Base-by-base conservation (phyloP, 2,797 vertebrate genomes). In the Coregonus ussuriensis region DNA sequence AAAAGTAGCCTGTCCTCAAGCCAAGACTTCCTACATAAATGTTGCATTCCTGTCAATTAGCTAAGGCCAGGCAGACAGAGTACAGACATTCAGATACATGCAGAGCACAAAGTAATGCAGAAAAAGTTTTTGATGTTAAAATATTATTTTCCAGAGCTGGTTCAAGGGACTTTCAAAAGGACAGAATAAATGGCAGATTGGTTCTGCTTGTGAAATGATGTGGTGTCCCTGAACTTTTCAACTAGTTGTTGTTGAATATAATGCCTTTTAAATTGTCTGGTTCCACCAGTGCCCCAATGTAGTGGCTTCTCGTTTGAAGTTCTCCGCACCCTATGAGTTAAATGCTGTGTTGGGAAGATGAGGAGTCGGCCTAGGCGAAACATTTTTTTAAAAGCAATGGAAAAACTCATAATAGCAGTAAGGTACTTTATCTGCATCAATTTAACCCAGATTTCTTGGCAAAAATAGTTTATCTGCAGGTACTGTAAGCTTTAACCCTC, bases 171-270 rank as follows among this genome's bases (percentile, higher is more conserved):
- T 51, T 33, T 11, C 29, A 18, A 77, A 53, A n/a, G 74, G 66
- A 77, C 67, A 74, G 53, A 81, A 77, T 67, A 77, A 65, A 83
- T 80, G 68, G 76, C 6, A 1, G 70, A 90, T 83, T 74, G 79
- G 86, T 87, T 90, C 74, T 63, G 82, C 78, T 78, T 84, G 85
- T 85, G 79, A 77, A 81, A 82, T 16, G 35, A 82, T 25, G 6
- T 69, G 1, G 79, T 68, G 79, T 72, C 82, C 82, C 78, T 79
- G 79, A 89, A 87, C 89, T 83, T 87, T 83, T 85, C 83, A 81
- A 73, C 80, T 63, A n/a, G 37, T 66, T 71, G 52, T 80, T 85
- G 74, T 5, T 47, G 53, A 78, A 74, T 74, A 6, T 66, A 47
- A 68, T 52, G 37, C 78, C 68, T 68, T 51, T 69, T 78, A 70